Base-by-base conservation (phyloP, 2,888 invertebrate genomes). In the Sussaba pulchella region DNA sequence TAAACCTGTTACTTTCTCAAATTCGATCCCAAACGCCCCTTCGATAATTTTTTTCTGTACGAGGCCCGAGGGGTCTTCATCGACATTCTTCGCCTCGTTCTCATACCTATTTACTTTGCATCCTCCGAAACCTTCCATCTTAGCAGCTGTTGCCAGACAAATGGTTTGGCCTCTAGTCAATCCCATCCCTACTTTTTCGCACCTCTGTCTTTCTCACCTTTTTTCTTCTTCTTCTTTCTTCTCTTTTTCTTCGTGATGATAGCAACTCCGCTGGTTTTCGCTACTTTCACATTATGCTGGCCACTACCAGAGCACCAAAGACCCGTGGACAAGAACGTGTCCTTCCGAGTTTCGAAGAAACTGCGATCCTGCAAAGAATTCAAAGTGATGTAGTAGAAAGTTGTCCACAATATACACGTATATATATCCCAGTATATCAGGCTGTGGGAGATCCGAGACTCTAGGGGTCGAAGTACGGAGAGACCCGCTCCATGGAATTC, bases 131-230 rank as follows among this genome's bases (percentile, higher is more conserved):
- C n/a, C n/a, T n/a, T n/a, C n/a, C n/a, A n/a, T n/a, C n/a, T n/a
- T n/a, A n/a, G n/a, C n/a, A n/a, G n/a, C n/a, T n/a, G n/a, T 19
- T 47, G 3, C 17, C 14, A 1, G 14, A 14, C 5, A 8, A 1
- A 5, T 4, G 14, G 14, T 45, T 45, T 14, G 14, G 12, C 43
- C n/a, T n/a, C 1, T n/a, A 3, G 2, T 45, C 21, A 24, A 5
- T 4, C 24, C 50, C 24, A 12, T 63, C 41, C 14, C 50, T 21
- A 14, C n/a, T n/a, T 43, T 14, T 41, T 52, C 36, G 39, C 41
- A 67, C 52, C 67, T 57, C 73, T 76, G 54, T 76, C 69, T 41
- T 54, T 12, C 39, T 43, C 12, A n/a, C n/a, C n/a, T n/a, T n/a
- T n/a, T n/a, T n/a, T n/a, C n/a, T n/a, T n/a, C n/a, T n/a, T n/a